Evolutionary conservation across 2,888 invertebrate species (phyloP).

Genomic region (Aproaerema taeniolella): DNA sequence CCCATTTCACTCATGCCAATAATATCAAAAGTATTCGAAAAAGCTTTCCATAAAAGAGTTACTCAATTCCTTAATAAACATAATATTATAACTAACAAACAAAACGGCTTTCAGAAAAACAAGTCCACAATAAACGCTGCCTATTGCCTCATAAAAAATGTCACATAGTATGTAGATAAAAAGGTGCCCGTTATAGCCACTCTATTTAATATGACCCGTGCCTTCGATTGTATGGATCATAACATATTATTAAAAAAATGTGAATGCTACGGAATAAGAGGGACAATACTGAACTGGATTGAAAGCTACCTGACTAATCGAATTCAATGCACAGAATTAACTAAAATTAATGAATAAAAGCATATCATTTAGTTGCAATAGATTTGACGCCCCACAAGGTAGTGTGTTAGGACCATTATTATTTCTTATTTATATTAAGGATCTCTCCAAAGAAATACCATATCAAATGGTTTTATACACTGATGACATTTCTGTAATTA

Average conservation of each 20-base stretch:
- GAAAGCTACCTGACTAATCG: constrained; percentile 4
- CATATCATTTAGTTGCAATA: not conserved
- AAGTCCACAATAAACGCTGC: not conserved
- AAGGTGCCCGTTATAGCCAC: not conserved
- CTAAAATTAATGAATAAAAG: not conserved
- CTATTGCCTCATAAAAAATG: not conserved
- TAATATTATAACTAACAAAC: not conserved
- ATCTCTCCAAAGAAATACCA: not conserved
- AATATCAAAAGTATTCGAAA: constrained; percentile 8
- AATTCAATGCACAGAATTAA: constrained; percentile 5
- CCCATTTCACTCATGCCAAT: constrained; percentile 8
- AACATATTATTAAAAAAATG: constrained; percentile 1
- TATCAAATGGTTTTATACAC: not conserved
- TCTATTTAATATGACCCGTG: not conserved
- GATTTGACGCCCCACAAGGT: constrained; percentile 9
- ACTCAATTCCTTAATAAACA: constrained; percentile 3
- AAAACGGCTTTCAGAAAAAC: constrained; percentile 1
- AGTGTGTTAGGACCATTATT: constrained; percentile 10
- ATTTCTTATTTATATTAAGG: constrained; percentile 9
- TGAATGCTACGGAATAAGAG: constrained; percentile 2
- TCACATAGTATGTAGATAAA: not conserved
- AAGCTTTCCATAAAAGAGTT: not conserved
- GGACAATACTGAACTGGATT: not conserved
- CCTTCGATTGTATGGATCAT: constrained; percentile 9
- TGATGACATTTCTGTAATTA: not conserved